Percentiles rank a stretch among this genome's conserved stretches.
Evolutionary conservation across 2,888 invertebrate species (phyloP).

Genomic region (Kuschelorhynchus macadamiae): DNA sequence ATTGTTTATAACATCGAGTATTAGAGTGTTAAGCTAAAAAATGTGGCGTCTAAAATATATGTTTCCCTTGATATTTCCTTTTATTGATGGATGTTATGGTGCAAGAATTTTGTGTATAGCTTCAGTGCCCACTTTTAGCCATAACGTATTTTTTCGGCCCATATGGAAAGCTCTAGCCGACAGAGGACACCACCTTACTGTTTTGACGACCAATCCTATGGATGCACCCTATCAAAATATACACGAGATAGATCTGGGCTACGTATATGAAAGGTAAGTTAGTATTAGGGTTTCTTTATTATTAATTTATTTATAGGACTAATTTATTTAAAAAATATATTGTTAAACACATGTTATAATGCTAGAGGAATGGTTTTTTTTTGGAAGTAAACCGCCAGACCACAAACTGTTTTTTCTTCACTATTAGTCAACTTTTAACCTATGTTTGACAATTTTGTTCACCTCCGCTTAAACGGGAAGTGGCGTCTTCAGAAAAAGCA

Average conservation of each 20-base stretch:
- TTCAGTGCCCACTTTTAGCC: conserved; percentile 63
- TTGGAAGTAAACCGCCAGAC: no score
- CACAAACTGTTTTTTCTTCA: no score
- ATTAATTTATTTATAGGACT: background rate
- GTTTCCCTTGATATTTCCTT: background rate
- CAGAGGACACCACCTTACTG: conserved; percentile 69
- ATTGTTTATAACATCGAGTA: no score
- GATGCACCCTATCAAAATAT: conserved; percentile 62
- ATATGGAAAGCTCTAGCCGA: conserved; percentile 67
- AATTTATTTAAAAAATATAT: no score
- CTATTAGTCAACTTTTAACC: no score
- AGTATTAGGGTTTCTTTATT: background rate
- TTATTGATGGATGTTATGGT: background rate
- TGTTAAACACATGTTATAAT: no score
- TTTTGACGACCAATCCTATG: conserved; percentile 68
- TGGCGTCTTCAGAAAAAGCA: no score
- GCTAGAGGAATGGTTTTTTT: no score
- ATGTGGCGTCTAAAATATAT: background rate
- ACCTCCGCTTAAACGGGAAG: no score
- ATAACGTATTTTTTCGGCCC: conserved; percentile 68
- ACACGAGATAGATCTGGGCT: conserved; percentile 62
- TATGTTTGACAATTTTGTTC: no score
- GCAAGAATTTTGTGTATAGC: conserved; percentile 54
- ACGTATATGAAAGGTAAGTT: conserved; percentile 57
- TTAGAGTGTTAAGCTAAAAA: no score